These are phyloP conservation scores for Eulacestoma nigropectus DNA, from an alignment of 2,113 vertebrate genomes.

Conservation along the genomic window DNA sequence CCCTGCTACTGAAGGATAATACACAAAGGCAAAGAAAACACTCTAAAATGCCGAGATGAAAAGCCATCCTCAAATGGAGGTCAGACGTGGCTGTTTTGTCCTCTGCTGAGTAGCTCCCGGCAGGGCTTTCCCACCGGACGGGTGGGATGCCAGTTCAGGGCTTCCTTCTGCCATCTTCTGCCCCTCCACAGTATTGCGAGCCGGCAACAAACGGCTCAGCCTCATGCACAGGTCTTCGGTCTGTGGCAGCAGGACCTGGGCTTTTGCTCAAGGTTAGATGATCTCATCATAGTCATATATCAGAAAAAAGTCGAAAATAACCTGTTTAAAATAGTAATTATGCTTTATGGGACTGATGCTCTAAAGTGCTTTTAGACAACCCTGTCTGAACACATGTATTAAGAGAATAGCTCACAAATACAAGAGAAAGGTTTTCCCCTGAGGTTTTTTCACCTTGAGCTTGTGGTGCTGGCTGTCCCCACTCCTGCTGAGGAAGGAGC, in stretches of 20 bases:
- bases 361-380: not conserved
- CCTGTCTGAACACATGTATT: not conserved
- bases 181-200: not conserved
- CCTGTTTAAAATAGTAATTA: not conserved
- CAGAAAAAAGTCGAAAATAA: not conserved
- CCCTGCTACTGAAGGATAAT: not conserved
- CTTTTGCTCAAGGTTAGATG: not conserved
- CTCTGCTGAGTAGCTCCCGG: not conserved
- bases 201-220: rapidly evolving
- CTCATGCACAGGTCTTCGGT: rapidly evolving
- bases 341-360: not conserved
- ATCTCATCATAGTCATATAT: not conserved
- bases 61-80: not conserved
- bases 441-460: not conserved
- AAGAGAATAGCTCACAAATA: not conserved
- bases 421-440: not conserved
- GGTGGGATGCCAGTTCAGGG: not conserved
- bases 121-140: not conserved
- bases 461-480: not conserved
- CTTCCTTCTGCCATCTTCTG: slow-evolving; percentile 53
- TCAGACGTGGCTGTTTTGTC: not conserved
- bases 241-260: not conserved
- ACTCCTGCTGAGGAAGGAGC: not conserved
- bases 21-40: not conserved
- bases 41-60: not conserved